Percentiles rank a stretch among this genome's conserved stretches.
These are phyloP conservation scores for Sisor rabdophorus DNA, from an alignment of 2,113 vertebrate genomes.

Conservation along the genomic window DNA sequence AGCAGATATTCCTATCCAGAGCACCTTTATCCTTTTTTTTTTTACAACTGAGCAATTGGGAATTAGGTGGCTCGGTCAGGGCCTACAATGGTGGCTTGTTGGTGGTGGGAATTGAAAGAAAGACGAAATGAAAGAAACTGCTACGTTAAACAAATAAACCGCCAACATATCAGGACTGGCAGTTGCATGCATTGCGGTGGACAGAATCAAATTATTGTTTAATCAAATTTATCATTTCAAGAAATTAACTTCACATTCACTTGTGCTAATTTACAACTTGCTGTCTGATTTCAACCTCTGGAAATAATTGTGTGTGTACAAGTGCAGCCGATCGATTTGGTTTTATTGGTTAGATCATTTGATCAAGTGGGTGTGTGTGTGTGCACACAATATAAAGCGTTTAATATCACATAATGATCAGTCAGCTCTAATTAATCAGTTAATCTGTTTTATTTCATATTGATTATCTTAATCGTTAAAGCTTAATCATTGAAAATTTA, in stretches of 20 bases:
- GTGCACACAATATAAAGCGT: neutral
- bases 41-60: no score
- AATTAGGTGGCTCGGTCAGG: no score
- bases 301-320: neutral
- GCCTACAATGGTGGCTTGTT: no score
- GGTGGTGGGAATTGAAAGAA: no score
- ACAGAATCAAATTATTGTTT: neutral
- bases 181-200: no score
- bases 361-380: conserved; percentile 28
- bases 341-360: conserved; percentile 11
- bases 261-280: conserved; percentile 1
- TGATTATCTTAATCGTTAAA: neutral
- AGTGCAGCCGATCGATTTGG: conserved; percentile 20
- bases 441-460: neutral
- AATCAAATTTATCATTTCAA: neutral
- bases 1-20: no score
- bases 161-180: neutral
- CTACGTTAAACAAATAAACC: no score
- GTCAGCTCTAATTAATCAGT: no score
- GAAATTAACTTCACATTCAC: neutral
- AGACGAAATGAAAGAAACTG: no score
- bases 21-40: no score
- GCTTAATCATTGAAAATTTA: neutral
- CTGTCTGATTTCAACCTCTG: neutral
- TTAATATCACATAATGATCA: no score